Base-by-base conservation (phyloP, 2,113 vertebrate species). In the Opisthocomus hoazin region DNA sequence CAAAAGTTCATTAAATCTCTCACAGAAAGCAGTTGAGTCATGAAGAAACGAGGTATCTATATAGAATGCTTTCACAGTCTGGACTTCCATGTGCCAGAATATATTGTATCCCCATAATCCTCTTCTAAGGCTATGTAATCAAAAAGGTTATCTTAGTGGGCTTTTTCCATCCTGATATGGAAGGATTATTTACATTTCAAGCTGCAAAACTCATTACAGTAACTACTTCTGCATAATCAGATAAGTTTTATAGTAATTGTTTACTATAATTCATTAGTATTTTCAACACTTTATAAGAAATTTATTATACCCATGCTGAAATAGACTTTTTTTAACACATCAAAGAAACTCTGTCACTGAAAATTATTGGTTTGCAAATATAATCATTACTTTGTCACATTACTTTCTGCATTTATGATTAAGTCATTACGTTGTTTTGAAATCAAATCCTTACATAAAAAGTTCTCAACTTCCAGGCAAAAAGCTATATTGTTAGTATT, bases 311-410 rank as follows among this genome's bases (percentile, higher is more conserved):
- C 0, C 7, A 54, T 53, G 18, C 34, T 53, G 36, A 82, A 84
- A 84, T 65, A 15, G 43, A 63, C 50, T 83, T 93, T 92, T 90
- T 92, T 90, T 63, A 71, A 75, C 32, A 79, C 39, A 57, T 39
- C 32, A 70, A 77, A 94, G 22, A 94, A 75, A 86, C 2, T 14
- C 15, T 63, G 39, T n/a, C 69, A 89, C 9, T 39, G 41, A 53
- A 91, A 94, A 89, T 71, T 80, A 90, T 2, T 84, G 51, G 27
- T 89, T 96, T 74, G 60, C 24, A 87, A 95, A 90, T 77, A 77
- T 19, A 86, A 86, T 51, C 27, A 73, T 81, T 84, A 80, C 12
- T 88, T 93, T 86, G 80, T 56, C 46, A 36, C 11, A 50, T 58
- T 70, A 70, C 32, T 70, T 70, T 46, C 30, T 93, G 41, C 54